A percentile compares a stretch with the other conserved stretches of the same genome.
Evolutionary conservation across 2,113 vertebrate genomes (phyloP).

Genomic region (Epinephelus lanceolatus): DNA sequence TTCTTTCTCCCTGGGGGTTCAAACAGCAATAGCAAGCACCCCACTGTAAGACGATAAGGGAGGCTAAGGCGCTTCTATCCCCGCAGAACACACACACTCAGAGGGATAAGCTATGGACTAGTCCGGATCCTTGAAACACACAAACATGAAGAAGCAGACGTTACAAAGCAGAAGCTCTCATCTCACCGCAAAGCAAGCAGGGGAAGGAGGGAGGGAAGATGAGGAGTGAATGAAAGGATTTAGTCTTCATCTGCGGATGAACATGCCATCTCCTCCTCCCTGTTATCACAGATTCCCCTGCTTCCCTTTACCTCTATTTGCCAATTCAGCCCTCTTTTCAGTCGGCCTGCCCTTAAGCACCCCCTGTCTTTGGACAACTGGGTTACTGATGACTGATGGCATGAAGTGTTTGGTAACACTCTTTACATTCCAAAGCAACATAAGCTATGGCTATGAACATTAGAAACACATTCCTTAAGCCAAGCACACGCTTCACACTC

Average conservation of each 20-base stretch:
- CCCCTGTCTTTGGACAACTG: conserved; percentile 71
- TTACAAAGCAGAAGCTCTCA: conserved; percentile 75
- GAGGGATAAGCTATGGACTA: conserved; percentile 78
- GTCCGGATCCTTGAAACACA: conserved; percentile 72
- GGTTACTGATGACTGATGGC: conserved; percentile 65
- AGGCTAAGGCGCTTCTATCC: conserved; percentile 75
- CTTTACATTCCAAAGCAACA: conserved; percentile 79
- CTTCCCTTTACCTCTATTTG: conserved; percentile 68
- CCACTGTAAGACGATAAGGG: conserved; percentile 74
- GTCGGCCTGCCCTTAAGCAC: conserved; percentile 67
- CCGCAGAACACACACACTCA: conserved; percentile 75
- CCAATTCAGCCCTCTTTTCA: conserved; percentile 70
- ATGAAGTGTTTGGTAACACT: conserved; percentile 68
- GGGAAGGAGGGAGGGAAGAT: conserved; percentile 61
- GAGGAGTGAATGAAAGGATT: conserved; percentile 76
- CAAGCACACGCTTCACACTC: conserved; percentile 76
- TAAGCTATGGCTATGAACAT: conserved; percentile 79
- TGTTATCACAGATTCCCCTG: conserved; percentile 69
- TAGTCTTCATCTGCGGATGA: conserved; percentile 75
- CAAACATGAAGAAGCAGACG: conserved; percentile 69
- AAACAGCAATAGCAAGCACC: conserved; percentile 45
- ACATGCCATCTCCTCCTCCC: conserved; percentile 76
- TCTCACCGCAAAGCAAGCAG: conserved; percentile 68
- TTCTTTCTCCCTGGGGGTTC: conserved; percentile 43
- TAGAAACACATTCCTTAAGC: conserved; percentile 73